phyloP scores from a whole-genome alignment of 23 tunicate species.

The Styela plicata region DNA sequence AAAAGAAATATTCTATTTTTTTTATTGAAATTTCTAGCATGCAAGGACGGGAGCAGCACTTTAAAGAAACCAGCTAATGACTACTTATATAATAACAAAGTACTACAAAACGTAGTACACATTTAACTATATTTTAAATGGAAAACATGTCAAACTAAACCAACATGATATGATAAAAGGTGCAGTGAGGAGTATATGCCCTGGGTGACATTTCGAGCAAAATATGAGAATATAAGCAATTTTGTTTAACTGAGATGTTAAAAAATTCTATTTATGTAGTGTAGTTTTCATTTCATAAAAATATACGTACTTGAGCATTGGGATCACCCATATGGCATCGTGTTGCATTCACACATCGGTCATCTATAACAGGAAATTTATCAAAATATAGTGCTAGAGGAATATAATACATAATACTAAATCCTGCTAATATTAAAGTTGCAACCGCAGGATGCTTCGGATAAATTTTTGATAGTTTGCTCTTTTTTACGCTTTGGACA shows the following conservation, averaged over 20 bases:
- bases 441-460: constrained; percentile 27
- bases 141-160: no score
- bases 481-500: constrained; percentile 16
- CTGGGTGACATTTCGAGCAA: no score
- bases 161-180: no score
- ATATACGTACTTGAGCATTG: constrained; percentile 4
- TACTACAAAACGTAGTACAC: neutral
- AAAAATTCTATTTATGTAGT: no score
- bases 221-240: no score
- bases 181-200: no score
- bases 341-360: constrained; percentile 16
- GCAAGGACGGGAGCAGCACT: neutral
- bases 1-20: neutral
- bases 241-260: no score
- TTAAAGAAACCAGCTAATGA: neutral
- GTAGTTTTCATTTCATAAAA: no score
- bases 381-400: constrained; percentile 29
- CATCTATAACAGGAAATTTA: constrained; percentile 8
- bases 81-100: neutral
- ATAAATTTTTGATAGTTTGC: constrained; percentile 13
- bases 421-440: constrained; percentile 10
- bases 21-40: neutral
- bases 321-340: neutral
- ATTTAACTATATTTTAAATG: no score
- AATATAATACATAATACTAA: constrained; percentile 23